Percentiles rank a stretch among this genome's conserved stretches.
Conservation (phyloP, 2,797 vertebrate species). For the Tachyglossus aculeatus region DNA sequence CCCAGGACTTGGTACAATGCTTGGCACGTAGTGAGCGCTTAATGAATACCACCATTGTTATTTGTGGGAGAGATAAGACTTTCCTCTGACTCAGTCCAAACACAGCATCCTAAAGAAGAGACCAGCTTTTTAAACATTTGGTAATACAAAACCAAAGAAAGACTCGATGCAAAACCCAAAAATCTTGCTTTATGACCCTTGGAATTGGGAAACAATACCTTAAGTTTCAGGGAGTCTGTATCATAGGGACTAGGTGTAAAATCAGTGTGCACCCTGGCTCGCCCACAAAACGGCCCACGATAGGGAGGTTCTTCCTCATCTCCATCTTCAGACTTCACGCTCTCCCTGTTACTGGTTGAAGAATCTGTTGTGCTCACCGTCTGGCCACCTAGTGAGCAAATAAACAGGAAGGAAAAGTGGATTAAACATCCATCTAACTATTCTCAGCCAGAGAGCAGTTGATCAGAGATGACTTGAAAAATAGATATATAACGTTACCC, state of each 20-base stretch:
- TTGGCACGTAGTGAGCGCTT: too few species aligned
- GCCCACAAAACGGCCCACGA: constrained; percentile 94
- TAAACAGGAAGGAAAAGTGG: background rate
- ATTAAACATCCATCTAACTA: too few species aligned
- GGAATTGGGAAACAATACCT: constrained; percentile 76
- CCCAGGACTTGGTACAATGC: too few species aligned
- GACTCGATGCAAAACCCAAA: background rate
- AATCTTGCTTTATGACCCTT: background rate
- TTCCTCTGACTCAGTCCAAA: too few species aligned
- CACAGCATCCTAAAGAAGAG: background rate
- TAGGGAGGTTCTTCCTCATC: constrained; percentile 96
- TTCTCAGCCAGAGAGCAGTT: too few species aligned
- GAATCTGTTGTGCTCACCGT: constrained; percentile 98
- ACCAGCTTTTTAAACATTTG: background rate
- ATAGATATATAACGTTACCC: too few species aligned
- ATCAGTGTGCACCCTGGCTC: constrained; percentile 94
- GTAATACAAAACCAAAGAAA: background rate
- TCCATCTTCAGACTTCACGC: constrained; percentile 97
- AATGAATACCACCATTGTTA: too few species aligned
- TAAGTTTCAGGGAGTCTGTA: constrained; percentile 95
- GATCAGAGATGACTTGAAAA: too few species aligned
- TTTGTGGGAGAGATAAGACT: too few species aligned
- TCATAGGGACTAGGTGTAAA: constrained; percentile 98
- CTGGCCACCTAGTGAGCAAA: constrained; percentile 85
- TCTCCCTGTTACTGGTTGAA: constrained; percentile 96